Percentiles rank a stretch among this genome's conserved stretches.
phyloP scores from a whole-genome alignment of 2,113 vertebrate genomes.

The Ailuropoda melanoleuca region DNA sequence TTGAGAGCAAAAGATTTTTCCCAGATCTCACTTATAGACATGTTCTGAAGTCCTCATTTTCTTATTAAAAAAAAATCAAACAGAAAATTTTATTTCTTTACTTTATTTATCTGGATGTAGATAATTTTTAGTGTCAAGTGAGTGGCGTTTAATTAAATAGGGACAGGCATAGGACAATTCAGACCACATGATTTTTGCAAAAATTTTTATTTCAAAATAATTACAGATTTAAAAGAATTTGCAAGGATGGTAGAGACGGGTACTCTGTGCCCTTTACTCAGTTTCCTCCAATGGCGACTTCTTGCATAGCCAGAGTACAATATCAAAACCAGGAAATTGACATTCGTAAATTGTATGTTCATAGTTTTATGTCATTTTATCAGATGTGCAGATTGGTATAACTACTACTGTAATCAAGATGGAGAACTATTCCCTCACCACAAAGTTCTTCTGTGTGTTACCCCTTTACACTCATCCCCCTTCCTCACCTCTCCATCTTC shows the following conservation, averaged over 20 bases:
- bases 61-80: background rate
- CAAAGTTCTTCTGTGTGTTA: background rate
- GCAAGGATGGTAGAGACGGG: accelerated
- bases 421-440: background rate
- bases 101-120: background rate
- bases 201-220: background rate
- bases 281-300: background rate
- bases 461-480: background rate
- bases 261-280: background rate
- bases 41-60: background rate
- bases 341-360: background rate
- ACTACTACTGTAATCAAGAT: background rate
- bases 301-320: background rate
- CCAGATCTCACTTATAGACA: background rate
- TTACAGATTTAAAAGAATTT: background rate
- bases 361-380: background rate
- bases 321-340: background rate
- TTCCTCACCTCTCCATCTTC: background rate
- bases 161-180: background rate
- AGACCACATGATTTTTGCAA: background rate
- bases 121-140: background rate
- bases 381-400: no score
- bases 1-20: background rate
- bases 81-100: background rate
- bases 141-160: background rate